A percentile compares a stretch with the other conserved stretches of the same genome.
These are phyloP conservation scores for Pomatostomus ruficeps DNA, from an alignment of 2,113 vertebrate species.

Conservation along the genomic window DNA sequence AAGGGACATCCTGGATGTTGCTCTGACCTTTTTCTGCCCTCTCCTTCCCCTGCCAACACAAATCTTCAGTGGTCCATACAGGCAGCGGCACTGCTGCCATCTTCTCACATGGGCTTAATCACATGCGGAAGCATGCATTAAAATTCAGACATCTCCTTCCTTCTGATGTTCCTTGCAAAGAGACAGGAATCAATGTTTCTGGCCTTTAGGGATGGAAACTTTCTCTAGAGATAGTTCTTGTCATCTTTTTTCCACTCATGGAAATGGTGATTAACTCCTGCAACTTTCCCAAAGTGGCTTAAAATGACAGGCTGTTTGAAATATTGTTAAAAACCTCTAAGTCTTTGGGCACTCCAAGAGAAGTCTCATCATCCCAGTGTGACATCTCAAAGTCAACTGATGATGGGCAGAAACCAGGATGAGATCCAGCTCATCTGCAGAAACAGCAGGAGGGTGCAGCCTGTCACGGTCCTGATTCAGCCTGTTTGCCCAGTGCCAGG, in stretches of 20 bases:
- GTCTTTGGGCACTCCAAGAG: neutral
- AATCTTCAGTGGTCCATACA: neutral
- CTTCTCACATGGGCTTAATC: neutral
- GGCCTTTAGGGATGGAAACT: neutral
- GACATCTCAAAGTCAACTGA: neutral
- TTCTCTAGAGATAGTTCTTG: neutral
- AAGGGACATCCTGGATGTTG: neutral
- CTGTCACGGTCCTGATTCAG: neutral
- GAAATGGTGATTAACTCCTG: neutral
- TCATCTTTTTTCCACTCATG: neutral
- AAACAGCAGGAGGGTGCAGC: neutral
- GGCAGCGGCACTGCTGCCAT: neutral
- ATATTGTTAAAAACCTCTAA: accelerated
- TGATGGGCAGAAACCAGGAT: neutral
- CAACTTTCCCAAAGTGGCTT: neutral
- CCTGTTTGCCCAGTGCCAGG: neutral
- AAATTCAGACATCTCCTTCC: neutral
- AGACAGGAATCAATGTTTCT: neutral
- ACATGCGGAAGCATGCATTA: neutral
- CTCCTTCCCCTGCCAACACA: neutral
- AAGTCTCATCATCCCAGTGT: neutral
- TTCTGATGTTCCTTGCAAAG: neutral
- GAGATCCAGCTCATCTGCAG: neutral
- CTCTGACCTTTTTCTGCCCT: neutral
- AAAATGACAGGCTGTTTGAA: neutral